Conservation (phyloP, 2,888 invertebrate species). For the Sphaerophoria taeniata region DNA sequence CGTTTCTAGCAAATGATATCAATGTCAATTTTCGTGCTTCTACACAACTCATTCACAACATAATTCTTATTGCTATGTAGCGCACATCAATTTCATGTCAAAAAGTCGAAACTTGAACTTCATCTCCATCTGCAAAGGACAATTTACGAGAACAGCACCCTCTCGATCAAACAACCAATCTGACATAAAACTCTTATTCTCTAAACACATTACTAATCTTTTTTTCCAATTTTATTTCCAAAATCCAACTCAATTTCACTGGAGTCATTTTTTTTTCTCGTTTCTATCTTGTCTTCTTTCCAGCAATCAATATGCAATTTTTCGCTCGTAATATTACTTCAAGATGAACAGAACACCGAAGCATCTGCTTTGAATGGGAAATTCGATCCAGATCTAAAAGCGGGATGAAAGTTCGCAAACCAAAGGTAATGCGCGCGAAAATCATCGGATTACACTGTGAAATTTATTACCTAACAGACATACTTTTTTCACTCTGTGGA, state of each 20-base stretch:
- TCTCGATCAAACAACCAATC: slow-evolving; percentile 2
- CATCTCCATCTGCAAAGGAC: slow-evolving; percentile 18
- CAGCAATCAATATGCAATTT: slow-evolving; percentile 50
- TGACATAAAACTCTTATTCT: slow-evolving; percentile 10
- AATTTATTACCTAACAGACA: slow-evolving; percentile 47
- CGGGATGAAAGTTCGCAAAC: not conserved
- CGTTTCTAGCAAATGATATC: too few relatives aligned
- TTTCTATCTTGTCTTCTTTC: slow-evolving; percentile 6
- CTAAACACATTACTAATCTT: slow-evolving; percentile 3
- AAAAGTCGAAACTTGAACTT: slow-evolving; percentile 5
- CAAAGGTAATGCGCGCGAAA: slow-evolving; percentile 30
- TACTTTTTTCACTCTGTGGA: not conserved
- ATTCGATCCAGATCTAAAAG: slow-evolving; percentile 2
- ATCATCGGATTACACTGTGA: slow-evolving; percentile 68
- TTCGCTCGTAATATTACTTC: slow-evolving; percentile 29
- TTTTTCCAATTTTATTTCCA: not conserved
- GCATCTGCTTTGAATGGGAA: slow-evolving; percentile 50
- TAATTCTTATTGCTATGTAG: not conserved
- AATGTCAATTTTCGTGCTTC: too few relatives aligned
- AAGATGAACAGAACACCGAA: slow-evolving; percentile 33
- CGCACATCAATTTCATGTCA: slow-evolving; percentile 1
- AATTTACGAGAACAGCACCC: not conserved
- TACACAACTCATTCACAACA: too few relatives aligned
- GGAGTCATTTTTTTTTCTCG: not conserved
- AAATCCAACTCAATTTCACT: slow-evolving; percentile 17